Percentiles rank a stretch among this genome's conserved stretches.
Evolutionary conservation across 2,797 vertebrate species (phyloP).

Genomic region (Gymnothorax javanicus): DNA sequence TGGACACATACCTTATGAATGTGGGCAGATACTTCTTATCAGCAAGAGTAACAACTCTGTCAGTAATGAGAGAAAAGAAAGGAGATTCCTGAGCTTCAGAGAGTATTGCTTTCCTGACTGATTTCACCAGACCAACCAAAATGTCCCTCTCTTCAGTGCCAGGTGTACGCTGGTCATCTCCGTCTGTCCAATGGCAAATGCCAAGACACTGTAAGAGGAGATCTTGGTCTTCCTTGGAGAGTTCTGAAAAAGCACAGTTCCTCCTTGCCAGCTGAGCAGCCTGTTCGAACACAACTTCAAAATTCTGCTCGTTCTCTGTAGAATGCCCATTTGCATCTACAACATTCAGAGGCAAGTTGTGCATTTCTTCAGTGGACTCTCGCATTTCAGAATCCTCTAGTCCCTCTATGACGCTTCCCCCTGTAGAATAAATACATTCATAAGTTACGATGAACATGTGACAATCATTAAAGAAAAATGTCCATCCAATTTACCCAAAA

Average conservation of each 20-base stretch:
- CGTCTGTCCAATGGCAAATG: slow-evolving; percentile 72
- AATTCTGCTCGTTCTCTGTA: slow-evolving; percentile 66
- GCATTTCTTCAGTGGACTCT: slow-evolving; percentile 52
- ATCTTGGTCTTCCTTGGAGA: slow-evolving; percentile 66
- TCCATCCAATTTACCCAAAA: neutral
- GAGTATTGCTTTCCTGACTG: slow-evolving; percentile 82
- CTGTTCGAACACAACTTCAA: slow-evolving; percentile 66
- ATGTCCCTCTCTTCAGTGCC: slow-evolving; percentile 70
- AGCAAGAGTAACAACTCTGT: slow-evolving; percentile 81
- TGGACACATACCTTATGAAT: slow-evolving; percentile 86
- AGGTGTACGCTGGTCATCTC: slow-evolving; percentile 43
- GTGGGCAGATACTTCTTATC: slow-evolving; percentile 83
- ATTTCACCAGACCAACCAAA: slow-evolving; percentile 80
- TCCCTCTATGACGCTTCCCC: slow-evolving; percentile 59
- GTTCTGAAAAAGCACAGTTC: slow-evolving; percentile 56
- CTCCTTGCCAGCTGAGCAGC: slow-evolving; percentile 68
- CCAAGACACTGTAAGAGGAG: slow-evolving; percentile 67
- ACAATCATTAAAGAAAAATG: neutral
- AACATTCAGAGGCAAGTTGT: slow-evolving; percentile 57
- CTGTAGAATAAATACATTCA: slow-evolving; percentile 45
- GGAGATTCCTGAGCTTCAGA: slow-evolving; percentile 88
- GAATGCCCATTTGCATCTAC: slow-evolving; percentile 69
- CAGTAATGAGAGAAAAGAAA: slow-evolving; percentile 90
- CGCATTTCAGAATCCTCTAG: slow-evolving; percentile 52
- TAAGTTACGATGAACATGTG: neutral